These are phyloP conservation scores for Pseudopodoces humilis DNA, from an alignment of 2,113 vertebrate genomes.

Conservation along the genomic window DNA sequence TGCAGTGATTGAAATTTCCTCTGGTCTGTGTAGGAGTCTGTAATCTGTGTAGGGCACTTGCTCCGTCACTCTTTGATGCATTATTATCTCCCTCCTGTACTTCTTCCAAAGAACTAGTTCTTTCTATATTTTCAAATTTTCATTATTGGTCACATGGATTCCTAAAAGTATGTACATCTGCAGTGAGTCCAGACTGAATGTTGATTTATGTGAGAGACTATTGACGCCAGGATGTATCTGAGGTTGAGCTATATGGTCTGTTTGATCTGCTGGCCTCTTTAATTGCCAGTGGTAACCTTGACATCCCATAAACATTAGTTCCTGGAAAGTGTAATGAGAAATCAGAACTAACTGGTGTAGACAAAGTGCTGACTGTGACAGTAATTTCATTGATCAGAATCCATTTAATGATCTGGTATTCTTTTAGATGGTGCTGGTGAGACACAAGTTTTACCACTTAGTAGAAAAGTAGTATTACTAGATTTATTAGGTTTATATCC, in stretches of 20 bases:
- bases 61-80: accelerated
- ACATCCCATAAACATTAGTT: neutral
- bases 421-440: neutral
- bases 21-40: accelerated
- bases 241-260: neutral
- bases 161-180: neutral
- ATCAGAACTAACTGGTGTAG: neutral
- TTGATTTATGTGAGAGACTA: neutral
- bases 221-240: neutral
- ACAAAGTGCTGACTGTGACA: neutral
- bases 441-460: neutral
- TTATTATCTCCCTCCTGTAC: neutral
- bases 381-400: conserved; percentile 2
- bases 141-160: neutral
- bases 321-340: conserved; percentile 18
- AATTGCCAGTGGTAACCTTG: neutral
- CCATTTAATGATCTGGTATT: neutral
- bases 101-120: neutral
- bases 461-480: neutral
- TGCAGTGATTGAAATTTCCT: neutral
- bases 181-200: neutral
- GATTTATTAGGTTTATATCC: neutral
- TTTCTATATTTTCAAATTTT: neutral
- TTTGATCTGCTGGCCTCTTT: neutral
- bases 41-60: neutral